A percentile compares a stretch with the other conserved stretches of the same genome.
Evolutionary conservation across 2,113 vertebrate species (phyloP).

Genomic region (Hoplias malabaricus): DNA sequence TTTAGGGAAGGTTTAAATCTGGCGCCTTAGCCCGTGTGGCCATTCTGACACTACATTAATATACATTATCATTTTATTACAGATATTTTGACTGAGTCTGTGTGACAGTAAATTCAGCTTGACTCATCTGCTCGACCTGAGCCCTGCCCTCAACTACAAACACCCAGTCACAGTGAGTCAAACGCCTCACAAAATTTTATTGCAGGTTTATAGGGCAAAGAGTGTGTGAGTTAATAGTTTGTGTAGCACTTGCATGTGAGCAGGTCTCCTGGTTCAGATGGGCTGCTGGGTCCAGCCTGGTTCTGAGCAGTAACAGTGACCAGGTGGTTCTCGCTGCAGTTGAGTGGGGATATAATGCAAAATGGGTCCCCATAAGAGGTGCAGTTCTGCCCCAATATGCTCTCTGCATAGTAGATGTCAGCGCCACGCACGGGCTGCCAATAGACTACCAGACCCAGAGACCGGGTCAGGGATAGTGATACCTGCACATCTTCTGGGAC

Average conservation of each 20-base stretch:
- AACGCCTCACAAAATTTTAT: too few species aligned
- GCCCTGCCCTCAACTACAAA: too few species aligned
- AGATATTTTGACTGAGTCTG: too few species aligned
- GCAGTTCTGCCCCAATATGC: slow-evolving; percentile 72
- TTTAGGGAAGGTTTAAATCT: too few species aligned
- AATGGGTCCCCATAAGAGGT: slow-evolving; percentile 56
- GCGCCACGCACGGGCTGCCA: slow-evolving; percentile 77
- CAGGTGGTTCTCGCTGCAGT: slow-evolving; percentile 78
- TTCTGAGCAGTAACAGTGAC: slow-evolving; percentile 79
- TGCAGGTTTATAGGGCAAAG: too few species aligned
- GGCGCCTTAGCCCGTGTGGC: too few species aligned
- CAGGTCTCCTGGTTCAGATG: slow-evolving; percentile 70
- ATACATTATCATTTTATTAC: too few species aligned
- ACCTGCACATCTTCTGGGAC: slow-evolving; percentile 54
- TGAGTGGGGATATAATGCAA: slow-evolving; percentile 76
- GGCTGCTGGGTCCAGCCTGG: slow-evolving; percentile 78
- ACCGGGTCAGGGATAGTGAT: slow-evolving; percentile 49
- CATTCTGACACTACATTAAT: too few species aligned
- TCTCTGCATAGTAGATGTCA: slow-evolving; percentile 66
- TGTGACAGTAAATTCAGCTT: too few species aligned
- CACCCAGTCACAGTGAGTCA: too few species aligned
- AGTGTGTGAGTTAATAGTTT: not conserved
- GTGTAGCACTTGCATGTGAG: slow-evolving; percentile 75
- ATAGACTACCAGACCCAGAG: slow-evolving; percentile 68
- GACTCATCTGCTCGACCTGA: too few species aligned